Evolutionary conservation across 2,888 invertebrate species (phyloP), one percentile per base, ranked within the genome.

Genomic region (Aricia artaxerxes): DNA sequence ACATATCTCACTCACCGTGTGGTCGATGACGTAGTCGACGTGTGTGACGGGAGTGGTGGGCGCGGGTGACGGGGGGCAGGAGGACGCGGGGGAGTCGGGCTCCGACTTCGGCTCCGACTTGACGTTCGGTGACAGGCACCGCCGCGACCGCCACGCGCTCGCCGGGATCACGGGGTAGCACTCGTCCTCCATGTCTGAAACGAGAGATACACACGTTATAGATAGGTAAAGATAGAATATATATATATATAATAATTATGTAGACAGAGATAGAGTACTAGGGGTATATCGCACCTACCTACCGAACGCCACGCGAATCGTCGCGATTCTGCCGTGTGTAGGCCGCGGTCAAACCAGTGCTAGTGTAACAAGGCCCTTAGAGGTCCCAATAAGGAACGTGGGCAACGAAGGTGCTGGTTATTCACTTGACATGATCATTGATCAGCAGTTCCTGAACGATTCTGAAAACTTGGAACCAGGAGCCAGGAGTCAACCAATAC

Each of bases 121-220:
- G 84, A 97, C 96, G 82, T 94, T 92, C 38, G 89, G 88, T 2
- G 90, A 91, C 7, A 88, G 88, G 81, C 89, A 90, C 82, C 90
- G 89, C 79, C 92, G 87, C 84, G 91, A 91, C 84, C 91, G 89
- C 92, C 95, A 94, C 82, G 95, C 95, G 80, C 91, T 92, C 89
- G 97, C 96, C 82, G 97, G 96, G 88, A 97, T 97, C 80, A 97
- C 96, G 80, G 97, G 97, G 91, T 97, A 98, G 90, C 97, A 97
- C 88, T 98, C 98, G 86, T 98, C 98, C 90, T 98, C 98, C 97
- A 98, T 97, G 86, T 98, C 98, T 98, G 92, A 6, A 94, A 94
- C 16, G 57, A 78, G 64, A 31, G 69, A 4, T 24, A 2, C 3
- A 24, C 1, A 24, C 16, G 60, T n/a, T 60, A 11, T n/a, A 60